Base-by-base conservation (phyloP, 2,113 vertebrate genomes). In the Gavialis gangeticus region DNA sequence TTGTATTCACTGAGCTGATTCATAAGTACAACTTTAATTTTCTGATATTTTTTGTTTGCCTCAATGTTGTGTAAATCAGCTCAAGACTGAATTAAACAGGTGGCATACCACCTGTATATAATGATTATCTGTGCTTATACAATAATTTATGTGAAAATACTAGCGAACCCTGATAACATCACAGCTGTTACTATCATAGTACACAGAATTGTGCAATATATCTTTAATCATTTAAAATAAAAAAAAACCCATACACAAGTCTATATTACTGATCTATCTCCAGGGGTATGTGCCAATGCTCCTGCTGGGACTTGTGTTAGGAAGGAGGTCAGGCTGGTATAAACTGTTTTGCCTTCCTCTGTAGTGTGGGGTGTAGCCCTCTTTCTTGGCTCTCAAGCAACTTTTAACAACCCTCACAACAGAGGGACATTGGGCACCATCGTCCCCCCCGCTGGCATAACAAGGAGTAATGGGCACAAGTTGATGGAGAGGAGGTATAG, bases 111-210 rank as follows among this genome's bases (percentile, higher is more conserved):
- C 96, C 96, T 97, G 96, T 97, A 97, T 78, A 78, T 91, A 96
- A 91, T 97, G 97, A 97, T 98, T 97, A 98, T 98, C 96, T 80
- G 67, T 77, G 95, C 85, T 96, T 95, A 94, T 85, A 94, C 58
- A 95, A 97, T 97, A 96, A 98, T 97, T 97, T 98, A 97, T 96
- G 93, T 95, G 82, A 97, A 98, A 97, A 96, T 92, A 78, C 78
- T 97, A 89, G 97, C 94, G 94, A 96, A 95, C 56, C 75, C 84
- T 88, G 97, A 96, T 95, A 97, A 73, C 89, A 96, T 92, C 92
- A 93, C 97, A 97, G 97, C 96, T 98, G 97, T 95, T 97, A 82
- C 95, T 93, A 84, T 80, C 66, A 37, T 94, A 94, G 77, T 63
- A 97, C 22, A 37, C 54, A 80, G 75, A 84, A 37, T 73, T 75